phyloP scores from a whole-genome alignment of 2,797 vertebrate genomes.

The Labroides dimidiatus region DNA sequence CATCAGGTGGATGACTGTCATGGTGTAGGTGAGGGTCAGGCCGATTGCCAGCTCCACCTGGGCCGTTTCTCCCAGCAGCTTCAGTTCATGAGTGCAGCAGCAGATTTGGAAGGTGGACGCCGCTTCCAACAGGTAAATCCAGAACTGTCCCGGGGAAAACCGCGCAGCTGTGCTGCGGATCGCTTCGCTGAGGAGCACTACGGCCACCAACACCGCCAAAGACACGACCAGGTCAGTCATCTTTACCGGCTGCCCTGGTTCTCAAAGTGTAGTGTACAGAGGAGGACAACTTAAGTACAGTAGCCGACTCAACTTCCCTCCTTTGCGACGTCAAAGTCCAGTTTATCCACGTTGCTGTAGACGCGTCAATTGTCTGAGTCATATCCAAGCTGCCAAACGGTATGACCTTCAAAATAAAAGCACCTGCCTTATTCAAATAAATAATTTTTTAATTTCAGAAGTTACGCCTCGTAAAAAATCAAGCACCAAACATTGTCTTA shows the following conservation, averaged over 20 bases:
- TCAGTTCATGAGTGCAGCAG: slow-evolving; percentile 87
- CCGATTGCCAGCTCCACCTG: slow-evolving; percentile 59
- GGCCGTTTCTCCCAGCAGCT: slow-evolving; percentile 74
- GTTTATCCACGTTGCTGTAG: slow-evolving; percentile 5
- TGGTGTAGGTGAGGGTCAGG: slow-evolving; percentile 82
- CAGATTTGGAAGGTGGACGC: slow-evolving; percentile 90
- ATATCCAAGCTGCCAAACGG: neutral
- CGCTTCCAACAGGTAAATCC: slow-evolving; percentile 79
- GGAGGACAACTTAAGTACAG: neutral
- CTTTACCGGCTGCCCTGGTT: neutral
- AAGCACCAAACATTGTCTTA: no score
- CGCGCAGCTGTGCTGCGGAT: slow-evolving; percentile 37
- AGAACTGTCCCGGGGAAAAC: slow-evolving; percentile 14
- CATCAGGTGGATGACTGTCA: slow-evolving; percentile 84
- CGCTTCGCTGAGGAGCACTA: slow-evolving; percentile 73
- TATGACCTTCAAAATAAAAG: slow-evolving; percentile 38
- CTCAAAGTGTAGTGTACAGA: accelerated
- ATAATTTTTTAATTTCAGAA: no score
- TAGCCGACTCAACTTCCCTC: neutral
- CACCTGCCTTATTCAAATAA: no score
- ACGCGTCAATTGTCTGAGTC: neutral
- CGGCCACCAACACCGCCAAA: slow-evolving; percentile 68
- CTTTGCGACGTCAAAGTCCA: slow-evolving; percentile 12
- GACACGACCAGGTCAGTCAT: slow-evolving; percentile 75
- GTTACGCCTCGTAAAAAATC: no score